Conservation (phyloP, 2,797 vertebrate genomes). For the Coendou prehensilis region DNA sequence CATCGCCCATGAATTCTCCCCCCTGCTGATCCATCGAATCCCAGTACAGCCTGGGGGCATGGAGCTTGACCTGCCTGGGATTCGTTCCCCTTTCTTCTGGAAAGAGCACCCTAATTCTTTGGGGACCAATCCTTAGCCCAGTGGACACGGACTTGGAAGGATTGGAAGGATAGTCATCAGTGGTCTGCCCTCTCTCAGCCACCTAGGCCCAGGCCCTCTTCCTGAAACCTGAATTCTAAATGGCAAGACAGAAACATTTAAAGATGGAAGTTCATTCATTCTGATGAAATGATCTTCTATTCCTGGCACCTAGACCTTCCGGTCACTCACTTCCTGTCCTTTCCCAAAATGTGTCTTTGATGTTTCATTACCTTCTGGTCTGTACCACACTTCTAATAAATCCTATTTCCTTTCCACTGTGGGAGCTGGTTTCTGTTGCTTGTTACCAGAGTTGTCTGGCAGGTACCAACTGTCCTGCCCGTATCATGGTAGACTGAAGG, state of each 20-base stretch:
- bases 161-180: neutral
- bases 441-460: neutral
- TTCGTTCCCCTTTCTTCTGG: neutral
- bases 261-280: neutral
- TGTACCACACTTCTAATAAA: fast-evolving
- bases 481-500: too few relatives aligned
- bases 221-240: neutral
- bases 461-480: fast-evolving
- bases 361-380: neutral
- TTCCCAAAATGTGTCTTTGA: neutral
- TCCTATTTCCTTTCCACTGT: neutral
- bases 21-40: fast-evolving
- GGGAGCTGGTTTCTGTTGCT: neutral
- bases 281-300: neutral
- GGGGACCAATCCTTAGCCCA: neutral
- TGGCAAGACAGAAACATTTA: neutral
- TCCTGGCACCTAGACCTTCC: neutral
- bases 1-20: neutral
- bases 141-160: neutral
- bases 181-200: neutral
- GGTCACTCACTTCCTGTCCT: neutral
- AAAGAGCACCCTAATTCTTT: neutral
- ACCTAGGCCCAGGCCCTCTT: neutral
- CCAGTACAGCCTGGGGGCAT: neutral
- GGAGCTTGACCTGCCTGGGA: neutral